A percentile compares a stretch with the other conserved stretches of the same genome.
Evolutionary conservation across 1,140 invertebrate genomes (phyloP).

Genomic region (Euura lappo): DNA sequence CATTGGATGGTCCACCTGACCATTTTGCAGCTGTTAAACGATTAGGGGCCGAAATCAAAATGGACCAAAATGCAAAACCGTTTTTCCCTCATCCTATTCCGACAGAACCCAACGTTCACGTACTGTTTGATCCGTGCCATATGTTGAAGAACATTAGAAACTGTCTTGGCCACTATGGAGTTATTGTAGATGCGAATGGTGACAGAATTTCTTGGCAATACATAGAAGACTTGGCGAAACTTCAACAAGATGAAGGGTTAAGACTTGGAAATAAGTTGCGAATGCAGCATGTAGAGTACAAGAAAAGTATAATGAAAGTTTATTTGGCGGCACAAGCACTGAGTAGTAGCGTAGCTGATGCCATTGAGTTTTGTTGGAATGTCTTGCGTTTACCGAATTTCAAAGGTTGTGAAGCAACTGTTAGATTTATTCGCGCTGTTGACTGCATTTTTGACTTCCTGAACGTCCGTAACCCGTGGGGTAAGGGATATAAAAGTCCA

Average conservation of each 20-base stretch:
- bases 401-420: constrained; percentile 30
- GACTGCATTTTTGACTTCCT: constrained; percentile 43
- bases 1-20: constrained; percentile 29
- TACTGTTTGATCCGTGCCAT: constrained; percentile 32
- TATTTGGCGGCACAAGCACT: constrained; percentile 34
- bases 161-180: constrained; percentile 27
- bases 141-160: constrained; percentile 40
- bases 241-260: constrained; percentile 37
- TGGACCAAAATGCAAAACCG: background rate
- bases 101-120: constrained; percentile 22
- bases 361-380: constrained; percentile 33
- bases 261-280: constrained; percentile 33
- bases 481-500: constrained; percentile 37
- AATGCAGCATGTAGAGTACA: constrained; percentile 28
- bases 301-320: constrained; percentile 39
- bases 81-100: constrained; percentile 19
- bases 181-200: constrained; percentile 22
- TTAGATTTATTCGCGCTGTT: constrained; percentile 35
- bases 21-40: constrained; percentile 28
- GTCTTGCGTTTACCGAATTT: constrained; percentile 25
- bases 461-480: constrained; percentile 35
- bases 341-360: constrained; percentile 38
- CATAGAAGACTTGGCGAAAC: constrained; percentile 29
- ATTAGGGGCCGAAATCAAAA: constrained; percentile 30
- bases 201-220: constrained; percentile 29